These are phyloP conservation scores for Drosophila meridionalis DNA, from an alignment of 2,888 invertebrate genomes.

Conservation along the genomic window DNA sequence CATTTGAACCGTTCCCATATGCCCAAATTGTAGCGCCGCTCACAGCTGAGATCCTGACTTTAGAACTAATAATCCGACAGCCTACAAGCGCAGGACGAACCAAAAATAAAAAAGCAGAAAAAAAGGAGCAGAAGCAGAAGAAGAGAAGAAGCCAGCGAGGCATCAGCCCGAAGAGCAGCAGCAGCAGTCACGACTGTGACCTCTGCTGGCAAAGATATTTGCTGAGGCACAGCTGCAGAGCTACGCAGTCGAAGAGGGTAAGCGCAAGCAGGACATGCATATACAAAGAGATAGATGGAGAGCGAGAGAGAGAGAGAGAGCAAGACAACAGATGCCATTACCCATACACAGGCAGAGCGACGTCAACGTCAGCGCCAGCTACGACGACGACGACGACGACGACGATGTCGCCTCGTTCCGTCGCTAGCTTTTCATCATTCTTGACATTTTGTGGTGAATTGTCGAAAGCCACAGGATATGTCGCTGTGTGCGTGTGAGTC, in stretches of 20 bases:
- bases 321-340: slow-evolving; percentile 56
- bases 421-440: slow-evolving; percentile 83
- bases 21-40: slow-evolving; percentile 48
- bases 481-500: slow-evolving; percentile 52
- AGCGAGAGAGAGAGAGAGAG: slow-evolving; percentile 41
- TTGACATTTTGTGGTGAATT: slow-evolving; percentile 86
- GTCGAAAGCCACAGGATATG: slow-evolving; percentile 84
- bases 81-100: slow-evolving; percentile 75
- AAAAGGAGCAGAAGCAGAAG: slow-evolving; percentile 24
- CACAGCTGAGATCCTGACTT: slow-evolving; percentile 76
- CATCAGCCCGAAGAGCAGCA: slow-evolving; percentile 46
- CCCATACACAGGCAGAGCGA: slow-evolving; percentile 51
- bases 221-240: slow-evolving; percentile 45
- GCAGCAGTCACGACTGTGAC: slow-evolving; percentile 29
- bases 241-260: slow-evolving; percentile 27
- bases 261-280: slow-evolving; percentile 14
- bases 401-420: slow-evolving; percentile 40
- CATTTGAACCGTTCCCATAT: slow-evolving; percentile 20
- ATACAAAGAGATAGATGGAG: not conserved
- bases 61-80: slow-evolving; percentile 81
- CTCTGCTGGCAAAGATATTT: slow-evolving; percentile 63
- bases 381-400: slow-evolving; percentile 19
- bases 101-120: slow-evolving; percentile 22
- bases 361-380: slow-evolving; percentile 35
- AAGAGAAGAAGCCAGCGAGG: slow-evolving; percentile 54